Base-by-base conservation (phyloP, 2,888 invertebrate genomes). In the Metopia argyrocephala region DNA sequence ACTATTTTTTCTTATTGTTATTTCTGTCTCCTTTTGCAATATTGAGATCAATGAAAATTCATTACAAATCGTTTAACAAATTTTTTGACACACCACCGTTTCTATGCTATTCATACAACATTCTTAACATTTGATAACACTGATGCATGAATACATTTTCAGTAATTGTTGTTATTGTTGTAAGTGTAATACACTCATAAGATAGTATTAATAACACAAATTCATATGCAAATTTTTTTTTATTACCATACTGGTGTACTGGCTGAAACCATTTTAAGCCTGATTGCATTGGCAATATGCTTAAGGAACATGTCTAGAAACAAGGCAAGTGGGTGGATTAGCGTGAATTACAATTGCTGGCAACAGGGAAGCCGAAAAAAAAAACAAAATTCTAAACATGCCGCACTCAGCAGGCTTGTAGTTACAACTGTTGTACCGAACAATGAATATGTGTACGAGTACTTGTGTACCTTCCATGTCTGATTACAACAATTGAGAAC, bases 251-350 rank as follows among this genome's bases (percentile, higher is more conserved):
- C 27, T 66, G 15, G 9, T 38, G 38, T 38, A 0, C n/a, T 69
- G 70, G 52, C 59, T 48, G 46, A 65, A 71, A 20, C 18, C 31
- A 48, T 64, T 21, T 50, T 54, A 27, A 61, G 71, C 78, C 66
- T 78, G 78, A 78, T 78, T 78, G 78, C 54, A 61, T 56, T 38
- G 3, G 38, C 66, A 50, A 52, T 70, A 52, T 76, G 38, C 15
- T 23, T 64, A 54, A 27, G 56, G 68, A 74, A 82, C 25, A n/a
- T 68, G 61, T 27, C 82, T 79, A 82, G 61, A 76, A 74, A 82
- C 25, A n/a, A 76, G 61, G 38, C 82, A 81, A 82, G 84, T 84
- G 83, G 84, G 84, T 84, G 84, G 84, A 83, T 84, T 84, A 83
- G 79, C 82, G 81, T 82, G 84, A 84, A 84, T 84, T 83, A 84